Conservation (phyloP, 2,797 vertebrate species). For the Ptychobarbus kaznakovi region DNA sequence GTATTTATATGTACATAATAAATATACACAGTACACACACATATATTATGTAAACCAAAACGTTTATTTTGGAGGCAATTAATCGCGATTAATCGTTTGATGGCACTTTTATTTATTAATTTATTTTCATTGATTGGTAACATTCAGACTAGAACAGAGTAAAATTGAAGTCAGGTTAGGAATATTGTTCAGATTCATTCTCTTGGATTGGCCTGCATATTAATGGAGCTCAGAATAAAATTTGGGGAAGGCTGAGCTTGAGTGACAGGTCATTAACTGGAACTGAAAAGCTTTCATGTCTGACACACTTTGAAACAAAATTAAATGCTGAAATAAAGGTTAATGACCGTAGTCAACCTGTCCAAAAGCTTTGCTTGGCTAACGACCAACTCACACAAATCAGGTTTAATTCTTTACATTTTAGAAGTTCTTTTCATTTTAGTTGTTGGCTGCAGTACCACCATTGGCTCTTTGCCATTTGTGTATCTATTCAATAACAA, state of each 20-base stretch:
- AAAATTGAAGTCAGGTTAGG: not conserved
- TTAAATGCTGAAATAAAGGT: constrained; percentile 48
- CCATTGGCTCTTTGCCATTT: not conserved
- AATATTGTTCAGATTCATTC: not conserved
- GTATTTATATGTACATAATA: too few relatives aligned
- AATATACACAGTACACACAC: too few relatives aligned
- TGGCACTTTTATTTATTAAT: too few relatives aligned
- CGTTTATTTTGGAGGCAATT: too few relatives aligned
- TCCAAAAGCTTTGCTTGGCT: not conserved
- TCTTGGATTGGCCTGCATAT: not conserved
- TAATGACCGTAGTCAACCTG: constrained; percentile 45
- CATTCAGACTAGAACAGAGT: not conserved
- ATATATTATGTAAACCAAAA: too few relatives aligned
- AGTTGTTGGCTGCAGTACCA: not conserved
- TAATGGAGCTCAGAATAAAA: constrained; percentile 25
- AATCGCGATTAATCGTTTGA: too few relatives aligned
- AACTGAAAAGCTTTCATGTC: constrained; percentile 50
- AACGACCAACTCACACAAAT: not conserved
- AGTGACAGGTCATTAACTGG: constrained; percentile 57
- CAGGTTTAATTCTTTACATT: not conserved
- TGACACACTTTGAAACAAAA: constrained; percentile 30
- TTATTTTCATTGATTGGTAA: not conserved
- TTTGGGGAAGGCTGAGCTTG: constrained; percentile 29
- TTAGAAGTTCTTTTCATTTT: not conserved
- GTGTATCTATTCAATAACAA: not conserved